Evolutionary conservation across 2,797 vertebrate genomes (phyloP).

Genomic region (Dendrocincla fuliginosa): DNA sequence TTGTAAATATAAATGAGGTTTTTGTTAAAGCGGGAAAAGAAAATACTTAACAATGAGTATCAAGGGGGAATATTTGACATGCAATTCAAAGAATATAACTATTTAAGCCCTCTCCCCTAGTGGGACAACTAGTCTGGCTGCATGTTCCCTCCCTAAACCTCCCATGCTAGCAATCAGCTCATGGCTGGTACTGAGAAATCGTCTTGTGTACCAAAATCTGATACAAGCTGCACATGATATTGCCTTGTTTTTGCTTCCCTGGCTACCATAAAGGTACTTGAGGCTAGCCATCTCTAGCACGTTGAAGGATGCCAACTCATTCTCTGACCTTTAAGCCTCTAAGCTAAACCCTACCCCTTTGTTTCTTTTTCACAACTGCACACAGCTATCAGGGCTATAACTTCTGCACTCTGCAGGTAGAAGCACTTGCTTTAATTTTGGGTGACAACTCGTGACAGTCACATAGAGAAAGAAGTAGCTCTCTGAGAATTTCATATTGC

Average conservation of each 20-base stretch:
- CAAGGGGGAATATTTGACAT: neutral
- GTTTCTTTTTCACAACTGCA: neutral
- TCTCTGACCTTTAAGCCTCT: neutral
- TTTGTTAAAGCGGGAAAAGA: neutral
- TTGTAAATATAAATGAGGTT: neutral
- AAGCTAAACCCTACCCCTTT: neutral
- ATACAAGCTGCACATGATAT: neutral
- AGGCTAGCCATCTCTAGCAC: neutral
- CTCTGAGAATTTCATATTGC: neutral
- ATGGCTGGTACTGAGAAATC: neutral
- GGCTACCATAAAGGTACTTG: neutral
- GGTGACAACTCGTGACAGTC: neutral
- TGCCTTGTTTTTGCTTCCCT: neutral
- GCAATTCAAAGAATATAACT: neutral
- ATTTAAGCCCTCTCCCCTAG: neutral
- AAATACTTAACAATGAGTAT: neutral
- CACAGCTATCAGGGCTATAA: neutral
- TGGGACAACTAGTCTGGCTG: neutral
- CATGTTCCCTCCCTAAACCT: neutral
- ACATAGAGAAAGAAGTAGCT: neutral
- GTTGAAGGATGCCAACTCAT: neutral
- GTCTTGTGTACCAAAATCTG: neutral
- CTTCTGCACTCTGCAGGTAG: neutral
- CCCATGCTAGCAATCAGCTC: neutral
- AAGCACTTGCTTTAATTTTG: neutral